These are phyloP conservation scores for Apodemia mormo DNA, from an alignment of 2,888 invertebrate species.

Conservation along the genomic window DNA sequence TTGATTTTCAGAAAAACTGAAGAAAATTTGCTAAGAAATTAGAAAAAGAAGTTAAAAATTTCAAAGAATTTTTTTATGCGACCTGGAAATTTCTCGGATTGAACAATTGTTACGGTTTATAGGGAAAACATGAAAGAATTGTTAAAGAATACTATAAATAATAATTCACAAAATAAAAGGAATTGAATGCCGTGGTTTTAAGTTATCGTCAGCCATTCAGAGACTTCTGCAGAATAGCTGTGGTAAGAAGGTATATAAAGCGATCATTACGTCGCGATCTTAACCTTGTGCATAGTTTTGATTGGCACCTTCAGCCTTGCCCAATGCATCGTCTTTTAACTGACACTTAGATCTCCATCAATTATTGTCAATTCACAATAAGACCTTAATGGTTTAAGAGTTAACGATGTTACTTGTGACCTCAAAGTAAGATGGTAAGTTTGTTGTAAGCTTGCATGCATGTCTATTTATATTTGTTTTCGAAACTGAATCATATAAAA, in stretches of 20 bases:
- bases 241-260: not conserved
- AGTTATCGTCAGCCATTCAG: conserved; percentile 1
- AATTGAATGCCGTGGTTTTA: not conserved
- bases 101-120: no score
- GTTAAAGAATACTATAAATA: no score
- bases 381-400: conserved; percentile 36
- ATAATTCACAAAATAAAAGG: not conserved
- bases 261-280: conserved; percentile 30
- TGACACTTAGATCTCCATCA: conserved; percentile 59
- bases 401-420: conserved; percentile 25
- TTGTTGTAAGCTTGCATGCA: not conserved
- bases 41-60: no score
- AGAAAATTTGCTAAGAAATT: no score
- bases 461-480: no score
- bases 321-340: conserved; percentile 50
- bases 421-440: not conserved
- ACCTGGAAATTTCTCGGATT: no score
- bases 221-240: not conserved
- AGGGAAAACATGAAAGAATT: no score
- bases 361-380: conserved; percentile 53
- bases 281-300: conserved; percentile 35
- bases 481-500: not conserved
- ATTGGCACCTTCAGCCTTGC: conserved; percentile 47
- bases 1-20: no score
- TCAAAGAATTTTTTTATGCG: no score